Percentiles rank a stretch among this genome's conserved stretches.
phyloP scores from a whole-genome alignment of 2,888 invertebrate species.

The Leucophenga montana region DNA sequence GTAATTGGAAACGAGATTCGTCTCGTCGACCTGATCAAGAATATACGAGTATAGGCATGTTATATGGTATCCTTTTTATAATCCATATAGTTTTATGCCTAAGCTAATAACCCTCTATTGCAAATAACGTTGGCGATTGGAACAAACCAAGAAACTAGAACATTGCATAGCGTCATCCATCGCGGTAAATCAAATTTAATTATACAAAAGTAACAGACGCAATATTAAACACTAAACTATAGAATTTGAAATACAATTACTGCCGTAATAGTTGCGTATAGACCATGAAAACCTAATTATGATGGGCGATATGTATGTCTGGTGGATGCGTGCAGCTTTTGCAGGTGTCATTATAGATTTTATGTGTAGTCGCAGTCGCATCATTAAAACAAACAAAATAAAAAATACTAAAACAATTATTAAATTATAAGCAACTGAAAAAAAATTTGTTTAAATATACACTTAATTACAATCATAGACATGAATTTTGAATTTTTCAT shows the following conservation, averaged over 20 bases:
- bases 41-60: no score
- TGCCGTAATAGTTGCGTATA: conserved; percentile 55
- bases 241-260: conserved; percentile 32
- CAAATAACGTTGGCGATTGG: no score
- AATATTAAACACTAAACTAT: not conserved
- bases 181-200: no score
- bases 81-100: no score
- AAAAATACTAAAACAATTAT: conserved; percentile 49
- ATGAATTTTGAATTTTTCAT: no score
- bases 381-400: not conserved
- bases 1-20: no score
- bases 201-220: not conserved
- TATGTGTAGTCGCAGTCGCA: not conserved
- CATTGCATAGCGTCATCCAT: no score
- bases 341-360: not conserved
- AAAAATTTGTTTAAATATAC: not conserved
- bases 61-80: no score
- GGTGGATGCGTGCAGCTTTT: not conserved
- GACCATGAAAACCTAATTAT: conserved; percentile 47
- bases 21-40: no score
- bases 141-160: no score
- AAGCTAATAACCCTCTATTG: not conserved
- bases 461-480: no score
- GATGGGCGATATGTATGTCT: conserved; percentile 36
- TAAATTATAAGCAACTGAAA: conserved; percentile 35